Evolutionary conservation across 1,140 invertebrate species (phyloP), one percentile per base, ranked within the genome.

Genomic region (Cotesia chilonis): DNA sequence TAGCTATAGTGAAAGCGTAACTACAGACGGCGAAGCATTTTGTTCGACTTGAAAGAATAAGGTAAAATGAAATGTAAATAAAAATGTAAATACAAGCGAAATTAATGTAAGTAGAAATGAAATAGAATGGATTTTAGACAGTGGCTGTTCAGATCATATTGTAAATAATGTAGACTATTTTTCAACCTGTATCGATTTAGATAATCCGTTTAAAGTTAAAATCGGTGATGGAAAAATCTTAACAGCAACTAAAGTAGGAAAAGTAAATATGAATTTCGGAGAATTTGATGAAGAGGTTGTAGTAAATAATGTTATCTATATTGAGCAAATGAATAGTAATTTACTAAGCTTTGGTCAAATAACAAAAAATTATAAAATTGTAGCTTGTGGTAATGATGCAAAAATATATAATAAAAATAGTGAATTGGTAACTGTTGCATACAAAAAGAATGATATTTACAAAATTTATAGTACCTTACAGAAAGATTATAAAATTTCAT

Each of bases 81-180:
- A 54, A 10, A 54, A 72, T 41, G 47, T 67, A 36, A 41, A 38
- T 65, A 47, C 52, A 4, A 71, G 71, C 41, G 54, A 10, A 14
- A 20, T 70, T 61, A 64, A 75, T 35, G 10, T 10, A 37, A 73
- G 68, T 68, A 74, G 17, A 2, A 41, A 5, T 41, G 38, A 41
- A 71, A 74, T 76, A 20, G 71, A 76, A 12, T 78, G 76, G 75
- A 75, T 78, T 10, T 71, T 76, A 41, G 74, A 77, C 64, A 77
- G 76, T 70, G 72, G 74, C 1, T 77, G 76, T 70, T 68, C 68
- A 9, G 73, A 76, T 38, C 75, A 76, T 67, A 75, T 76, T 5
- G 69, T 74, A 38, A 78, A 78, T 61, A 51, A 78, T 66, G 71
- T 74, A 71, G 54, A 41, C 4, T 66, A 71, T 54, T 78, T 71